These are phyloP conservation scores for Cydia fagiglandana DNA, from an alignment of 1,140 invertebrate genomes.

Conservation along the genomic window DNA sequence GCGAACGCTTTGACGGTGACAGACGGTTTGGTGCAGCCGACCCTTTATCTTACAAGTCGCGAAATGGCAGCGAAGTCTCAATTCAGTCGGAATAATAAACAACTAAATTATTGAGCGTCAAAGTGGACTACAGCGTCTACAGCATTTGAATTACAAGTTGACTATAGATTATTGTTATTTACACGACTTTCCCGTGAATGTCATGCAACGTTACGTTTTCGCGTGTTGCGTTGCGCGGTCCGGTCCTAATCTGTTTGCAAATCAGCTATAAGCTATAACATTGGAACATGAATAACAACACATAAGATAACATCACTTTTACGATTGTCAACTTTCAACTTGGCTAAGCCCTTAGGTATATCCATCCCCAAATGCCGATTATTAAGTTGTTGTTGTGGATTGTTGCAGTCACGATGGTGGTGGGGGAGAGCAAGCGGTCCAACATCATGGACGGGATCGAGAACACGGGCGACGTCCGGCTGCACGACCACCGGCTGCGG, in stretches of 20 bases:
- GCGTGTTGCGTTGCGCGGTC: neutral
- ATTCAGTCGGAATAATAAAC: neutral
- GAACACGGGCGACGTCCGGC: conserved; percentile 87
- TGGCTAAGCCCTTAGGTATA: no score
- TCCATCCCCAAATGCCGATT: no score
- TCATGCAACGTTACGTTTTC: neutral
- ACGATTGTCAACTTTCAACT: no score
- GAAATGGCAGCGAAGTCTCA: neutral
- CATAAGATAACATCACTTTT: neutral
- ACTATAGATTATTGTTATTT: neutral
- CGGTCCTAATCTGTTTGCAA: neutral
- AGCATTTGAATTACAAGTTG: no score
- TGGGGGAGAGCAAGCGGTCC: conserved; percentile 83
- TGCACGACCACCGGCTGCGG: conserved; percentile 90
- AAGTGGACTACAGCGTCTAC: no score
- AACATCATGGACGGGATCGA: conserved; percentile 92
- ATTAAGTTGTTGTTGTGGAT: conserved; percentile 41
- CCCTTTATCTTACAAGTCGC: neutral
- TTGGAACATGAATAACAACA: conserved; percentile 13
- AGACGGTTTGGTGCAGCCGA: no score
- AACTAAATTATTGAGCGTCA: no score
- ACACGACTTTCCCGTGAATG: neutral
- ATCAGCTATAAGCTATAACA: neutral
- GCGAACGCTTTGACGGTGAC: no score
- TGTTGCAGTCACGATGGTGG: conserved; percentile 84